Conservation (phyloP, 1,140 invertebrate species). For the Mamestra configurata region DNA sequence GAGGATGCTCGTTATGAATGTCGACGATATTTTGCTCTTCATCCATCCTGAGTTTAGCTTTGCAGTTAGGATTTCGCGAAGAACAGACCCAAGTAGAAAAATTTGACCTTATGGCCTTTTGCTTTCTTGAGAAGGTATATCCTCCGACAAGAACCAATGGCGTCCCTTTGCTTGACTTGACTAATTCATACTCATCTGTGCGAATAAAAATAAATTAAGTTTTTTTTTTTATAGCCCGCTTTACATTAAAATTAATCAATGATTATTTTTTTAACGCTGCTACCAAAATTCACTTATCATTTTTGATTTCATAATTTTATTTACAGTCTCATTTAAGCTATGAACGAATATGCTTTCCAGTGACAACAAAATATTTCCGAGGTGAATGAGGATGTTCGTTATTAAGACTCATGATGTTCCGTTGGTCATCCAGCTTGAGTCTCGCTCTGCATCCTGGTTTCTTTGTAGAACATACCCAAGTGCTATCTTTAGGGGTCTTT, state of each 20-base stretch:
- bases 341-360: too few relatives aligned
- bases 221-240: too few relatives aligned
- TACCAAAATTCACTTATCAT: too few relatives aligned
- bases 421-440: neutral
- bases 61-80: neutral
- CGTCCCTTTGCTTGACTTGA: slow-evolving; percentile 55
- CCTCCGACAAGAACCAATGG: slow-evolving; percentile 45
- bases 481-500: neutral
- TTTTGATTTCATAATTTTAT: too few relatives aligned
- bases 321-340: too few relatives aligned
- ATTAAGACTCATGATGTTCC: neutral
- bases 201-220: too few relatives aligned
- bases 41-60: neutral
- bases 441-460: slow-evolving; percentile 42
- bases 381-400: neutral
- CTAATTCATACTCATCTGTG: slow-evolving; percentile 9
- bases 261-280: too few relatives aligned
- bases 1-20: too few relatives aligned
- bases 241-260: too few relatives aligned
- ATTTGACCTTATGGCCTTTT: too few relatives aligned
- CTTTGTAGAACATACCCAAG: slow-evolving; percentile 69
- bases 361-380: too few relatives aligned
- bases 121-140: slow-evolving; percentile 38
- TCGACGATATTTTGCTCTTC: neutral
- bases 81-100: neutral